These are phyloP conservation scores for Nycticebus coucang DNA, from an alignment of 2,113 vertebrate species.

Conservation along the genomic window DNA sequence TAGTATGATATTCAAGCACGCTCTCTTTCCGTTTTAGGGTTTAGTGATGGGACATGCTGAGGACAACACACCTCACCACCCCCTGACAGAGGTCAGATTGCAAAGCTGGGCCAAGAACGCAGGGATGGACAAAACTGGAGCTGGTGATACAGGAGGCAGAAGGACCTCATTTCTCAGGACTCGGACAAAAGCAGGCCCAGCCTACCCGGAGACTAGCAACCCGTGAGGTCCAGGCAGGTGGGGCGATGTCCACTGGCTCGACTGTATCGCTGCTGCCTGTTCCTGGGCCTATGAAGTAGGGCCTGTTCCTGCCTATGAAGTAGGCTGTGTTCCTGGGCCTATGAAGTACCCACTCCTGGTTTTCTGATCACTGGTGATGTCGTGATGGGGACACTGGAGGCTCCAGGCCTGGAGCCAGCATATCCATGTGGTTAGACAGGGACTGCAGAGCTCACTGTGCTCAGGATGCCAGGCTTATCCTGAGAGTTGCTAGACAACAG, in stretches of 20 bases:
- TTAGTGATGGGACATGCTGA: not conserved
- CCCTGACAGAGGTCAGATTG: not conserved
- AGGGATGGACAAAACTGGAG: fast-evolving
- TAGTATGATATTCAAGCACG: fast-evolving
- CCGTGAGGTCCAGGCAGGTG: too few species aligned
- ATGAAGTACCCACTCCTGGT: not conserved
- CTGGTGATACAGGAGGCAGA: too few species aligned
- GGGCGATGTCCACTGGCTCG: not conserved
- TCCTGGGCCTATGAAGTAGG: not conserved
- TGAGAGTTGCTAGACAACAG: not conserved
- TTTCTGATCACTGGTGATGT: not conserved
- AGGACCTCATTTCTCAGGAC: not conserved
- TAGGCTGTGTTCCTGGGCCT: not conserved
- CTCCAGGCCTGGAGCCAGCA: fast-evolving
- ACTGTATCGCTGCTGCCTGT: not conserved
- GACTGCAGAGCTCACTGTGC: not conserved
- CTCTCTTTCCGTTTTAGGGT: not conserved
- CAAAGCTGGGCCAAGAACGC: not conserved
- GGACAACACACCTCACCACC: fast-evolving
- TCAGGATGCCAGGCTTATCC: not conserved
- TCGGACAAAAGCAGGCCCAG: not conserved
- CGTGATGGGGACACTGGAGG: not conserved
- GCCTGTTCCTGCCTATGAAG: too few species aligned
- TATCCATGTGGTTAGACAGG: not conserved
- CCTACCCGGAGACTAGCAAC: not conserved